Evolutionary conservation across 2,113 vertebrate genomes (phyloP).

Genomic region (Malaclemys terrapin): DNA sequence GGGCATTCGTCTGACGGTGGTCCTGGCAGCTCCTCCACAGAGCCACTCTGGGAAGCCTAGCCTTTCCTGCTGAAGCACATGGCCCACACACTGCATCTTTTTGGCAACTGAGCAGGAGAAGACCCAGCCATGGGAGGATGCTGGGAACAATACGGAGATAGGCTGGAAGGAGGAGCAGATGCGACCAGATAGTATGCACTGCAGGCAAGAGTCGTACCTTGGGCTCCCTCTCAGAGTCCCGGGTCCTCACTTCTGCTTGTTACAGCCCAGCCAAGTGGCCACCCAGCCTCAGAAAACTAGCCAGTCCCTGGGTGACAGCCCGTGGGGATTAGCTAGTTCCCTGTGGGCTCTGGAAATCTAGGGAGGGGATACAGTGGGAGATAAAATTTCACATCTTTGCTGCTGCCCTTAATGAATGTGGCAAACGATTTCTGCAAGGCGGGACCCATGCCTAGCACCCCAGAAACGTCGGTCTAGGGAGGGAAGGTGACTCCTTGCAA

Average conservation of each 20-base stretch:
- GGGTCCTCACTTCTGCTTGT: neutral
- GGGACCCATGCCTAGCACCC: neutral
- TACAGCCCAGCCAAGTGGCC: neutral
- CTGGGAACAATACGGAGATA: neutral
- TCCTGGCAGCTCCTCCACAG: no score
- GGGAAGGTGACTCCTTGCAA: neutral
- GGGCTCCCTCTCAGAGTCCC: neutral
- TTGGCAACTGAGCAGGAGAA: neutral
- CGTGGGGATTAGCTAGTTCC: rapidly evolving
- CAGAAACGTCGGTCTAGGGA: neutral
- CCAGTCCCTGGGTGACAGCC: neutral
- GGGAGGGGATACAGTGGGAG: neutral
- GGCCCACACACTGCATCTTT: neutral
- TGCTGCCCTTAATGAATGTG: neutral
- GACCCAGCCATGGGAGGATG: rapidly evolving
- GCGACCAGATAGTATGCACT: neutral
- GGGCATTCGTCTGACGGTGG: no score
- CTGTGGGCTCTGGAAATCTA: neutral
- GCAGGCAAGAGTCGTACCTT: neutral
- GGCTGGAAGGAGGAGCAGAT: neutral
- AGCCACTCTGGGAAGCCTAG: neutral
- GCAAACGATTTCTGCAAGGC: neutral
- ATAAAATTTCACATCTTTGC: neutral
- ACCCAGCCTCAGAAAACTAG: neutral
- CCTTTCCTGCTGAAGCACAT: neutral